phyloP scores from a whole-genome alignment of 2,113 vertebrate species.

The Pseudonaja textilis region DNA sequence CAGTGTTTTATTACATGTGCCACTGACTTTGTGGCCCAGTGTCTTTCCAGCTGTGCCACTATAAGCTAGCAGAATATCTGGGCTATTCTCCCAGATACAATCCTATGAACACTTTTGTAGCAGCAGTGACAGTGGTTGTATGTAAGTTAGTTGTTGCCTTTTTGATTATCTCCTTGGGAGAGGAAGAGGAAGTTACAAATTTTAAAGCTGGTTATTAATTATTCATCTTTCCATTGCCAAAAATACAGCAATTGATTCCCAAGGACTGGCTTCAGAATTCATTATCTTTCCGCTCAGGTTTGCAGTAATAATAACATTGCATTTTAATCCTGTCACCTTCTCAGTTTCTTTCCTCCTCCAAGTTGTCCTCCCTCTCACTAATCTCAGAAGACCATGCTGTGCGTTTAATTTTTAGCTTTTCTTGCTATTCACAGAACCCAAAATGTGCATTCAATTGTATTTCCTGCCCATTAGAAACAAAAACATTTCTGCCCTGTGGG shows the following conservation, averaged over 20 bases:
- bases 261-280: slow-evolving; percentile 61
- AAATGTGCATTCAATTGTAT: slow-evolving; percentile 53
- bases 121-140: slow-evolving; percentile 21
- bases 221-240: slow-evolving; percentile 59
- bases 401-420: slow-evolving; percentile 43
- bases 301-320: slow-evolving; percentile 64
- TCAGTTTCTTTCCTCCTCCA: slow-evolving; percentile 35
- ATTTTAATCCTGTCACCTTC: slow-evolving; percentile 61
- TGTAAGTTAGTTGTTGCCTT: slow-evolving; percentile 54
- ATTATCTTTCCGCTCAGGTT: slow-evolving; percentile 61
- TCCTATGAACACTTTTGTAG: slow-evolving; percentile 50
- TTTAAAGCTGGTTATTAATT: slow-evolving; percentile 66
- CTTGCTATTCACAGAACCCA: slow-evolving; percentile 10
- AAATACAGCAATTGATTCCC: slow-evolving; percentile 57
- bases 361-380: slow-evolving; percentile 35
- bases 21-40: neutral
- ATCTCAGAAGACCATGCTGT: slow-evolving; percentile 11
- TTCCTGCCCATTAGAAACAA: slow-evolving; percentile 49
- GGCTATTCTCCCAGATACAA: slow-evolving; percentile 26
- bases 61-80: slow-evolving; percentile 20
- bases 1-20: neutral
- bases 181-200: slow-evolving; percentile 61
- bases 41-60: slow-evolving; percentile 40
- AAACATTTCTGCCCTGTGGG: slow-evolving; percentile 33
- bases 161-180: slow-evolving; percentile 56